phyloP scores from a whole-genome alignment of 1,140 invertebrate species.

The Rhyacophila brunnea region DNA sequence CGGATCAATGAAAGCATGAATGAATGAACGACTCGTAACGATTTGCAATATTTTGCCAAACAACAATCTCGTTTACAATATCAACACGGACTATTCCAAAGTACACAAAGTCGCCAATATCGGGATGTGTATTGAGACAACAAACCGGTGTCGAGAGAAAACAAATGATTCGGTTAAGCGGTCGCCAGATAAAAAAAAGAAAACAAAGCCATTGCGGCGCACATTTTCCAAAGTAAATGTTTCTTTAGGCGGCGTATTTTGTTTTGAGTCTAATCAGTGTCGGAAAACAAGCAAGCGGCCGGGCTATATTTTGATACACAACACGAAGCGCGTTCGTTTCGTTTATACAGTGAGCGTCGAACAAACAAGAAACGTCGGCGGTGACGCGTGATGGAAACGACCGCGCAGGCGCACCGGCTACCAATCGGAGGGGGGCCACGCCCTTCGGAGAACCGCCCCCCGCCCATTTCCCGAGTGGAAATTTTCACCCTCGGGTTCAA shows the following conservation, averaged over 20 bases:
- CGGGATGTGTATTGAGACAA: not conserved
- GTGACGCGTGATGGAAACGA: too few species aligned
- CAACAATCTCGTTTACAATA: slow-evolving; percentile 35
- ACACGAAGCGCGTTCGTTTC: slow-evolving; percentile 3
- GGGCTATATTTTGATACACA: slow-evolving; percentile 27
- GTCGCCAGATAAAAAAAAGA: slow-evolving; percentile 17
- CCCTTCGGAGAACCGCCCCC: too few species aligned
- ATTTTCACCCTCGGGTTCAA: too few species aligned
- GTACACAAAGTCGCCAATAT: slow-evolving; percentile 15
- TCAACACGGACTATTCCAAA: slow-evolving; percentile 21
- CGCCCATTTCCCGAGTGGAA: too few species aligned
- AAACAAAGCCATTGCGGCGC: slow-evolving; percentile 14
- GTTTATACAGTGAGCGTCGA: too few species aligned
- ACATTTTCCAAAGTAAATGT: slow-evolving; percentile 25
- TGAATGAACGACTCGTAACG: slow-evolving; percentile 49
- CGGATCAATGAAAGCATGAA: slow-evolving; percentile 18
- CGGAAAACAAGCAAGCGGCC: slow-evolving; percentile 30
- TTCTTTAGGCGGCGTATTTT: slow-evolving; percentile 31
- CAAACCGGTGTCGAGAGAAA: slow-evolving; percentile 1
- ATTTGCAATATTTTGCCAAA: slow-evolving; percentile 56
- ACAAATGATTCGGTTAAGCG: slow-evolving; percentile 14
- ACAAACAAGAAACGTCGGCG: too few species aligned
- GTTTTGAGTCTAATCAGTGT: slow-evolving; percentile 29
- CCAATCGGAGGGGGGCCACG: too few species aligned
- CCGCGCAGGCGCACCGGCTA: too few species aligned